phyloP scores from a whole-genome alignment of 2,797 vertebrate genomes.

The Pseudotriccus pelzelni region DNA sequence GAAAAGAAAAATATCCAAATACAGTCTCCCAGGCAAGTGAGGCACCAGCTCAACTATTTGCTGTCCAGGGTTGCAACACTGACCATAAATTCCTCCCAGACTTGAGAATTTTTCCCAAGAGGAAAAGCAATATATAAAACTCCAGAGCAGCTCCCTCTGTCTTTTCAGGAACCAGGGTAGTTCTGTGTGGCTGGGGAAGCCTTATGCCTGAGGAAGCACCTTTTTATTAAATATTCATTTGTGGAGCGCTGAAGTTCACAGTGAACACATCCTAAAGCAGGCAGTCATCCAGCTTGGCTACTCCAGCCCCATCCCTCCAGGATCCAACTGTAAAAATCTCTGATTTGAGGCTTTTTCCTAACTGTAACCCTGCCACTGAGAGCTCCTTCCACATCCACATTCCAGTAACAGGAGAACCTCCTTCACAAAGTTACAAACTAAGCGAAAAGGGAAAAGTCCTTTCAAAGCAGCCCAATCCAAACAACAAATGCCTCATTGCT shows the following conservation, averaged over 20 bases:
- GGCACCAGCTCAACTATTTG: background rate
- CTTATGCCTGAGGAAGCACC: background rate
- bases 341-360: background rate
- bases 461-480: background rate
- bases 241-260: background rate
- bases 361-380: background rate
- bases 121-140: background rate
- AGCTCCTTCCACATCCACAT: background rate
- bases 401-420: background rate
- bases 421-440: background rate
- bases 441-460: background rate
- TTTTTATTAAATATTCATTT: background rate
- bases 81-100: background rate
- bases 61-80: background rate
- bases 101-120: background rate
- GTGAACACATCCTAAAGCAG: background rate
- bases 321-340: background rate
- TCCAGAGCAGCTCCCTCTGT: background rate
- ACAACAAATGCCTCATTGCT: background rate
- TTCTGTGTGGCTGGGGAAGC: background rate
- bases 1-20: background rate
- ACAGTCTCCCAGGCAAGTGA: background rate
- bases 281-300: background rate
- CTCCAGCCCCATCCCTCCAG: background rate
- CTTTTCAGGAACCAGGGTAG: accelerated